These are phyloP conservation scores for Tokudaia muenninki DNA, from an alignment of 2,797 vertebrate species.

Conservation along the genomic window DNA sequence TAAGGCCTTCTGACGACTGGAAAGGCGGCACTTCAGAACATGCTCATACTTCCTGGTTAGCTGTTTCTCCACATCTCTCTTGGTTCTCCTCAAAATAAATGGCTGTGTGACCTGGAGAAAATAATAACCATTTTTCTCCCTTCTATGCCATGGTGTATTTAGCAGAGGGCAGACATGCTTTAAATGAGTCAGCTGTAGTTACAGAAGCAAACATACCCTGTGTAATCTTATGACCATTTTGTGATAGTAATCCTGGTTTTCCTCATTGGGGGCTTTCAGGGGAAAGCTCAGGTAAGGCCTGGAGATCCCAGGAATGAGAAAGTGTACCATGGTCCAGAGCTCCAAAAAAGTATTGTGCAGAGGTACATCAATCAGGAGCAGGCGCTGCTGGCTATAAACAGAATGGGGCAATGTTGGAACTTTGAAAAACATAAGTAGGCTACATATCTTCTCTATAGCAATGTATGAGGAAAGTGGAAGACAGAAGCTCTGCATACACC, in stretches of 20 bases:
- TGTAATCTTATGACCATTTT: constrained; percentile 93
- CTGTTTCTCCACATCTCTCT: constrained; percentile 94
- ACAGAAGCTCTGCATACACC: neutral
- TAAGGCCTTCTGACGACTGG: constrained; percentile 91
- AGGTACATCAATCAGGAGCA: constrained; percentile 93
- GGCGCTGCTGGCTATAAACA: constrained; percentile 90
- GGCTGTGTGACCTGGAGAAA: constrained; percentile 92
- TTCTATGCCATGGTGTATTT: accelerated
- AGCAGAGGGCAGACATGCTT: no score
- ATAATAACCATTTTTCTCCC: neutral
- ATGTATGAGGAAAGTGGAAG: neutral
- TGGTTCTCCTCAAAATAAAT: constrained; percentile 93
- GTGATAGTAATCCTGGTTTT: constrained; percentile 94
- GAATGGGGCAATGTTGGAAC: neutral
- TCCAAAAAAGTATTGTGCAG: constrained; percentile 94
- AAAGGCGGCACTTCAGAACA: constrained; percentile 93
- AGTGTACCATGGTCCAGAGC: constrained; percentile 95
- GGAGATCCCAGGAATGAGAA: constrained; percentile 94
- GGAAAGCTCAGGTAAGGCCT: constrained; percentile 91
- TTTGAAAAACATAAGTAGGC: neutral
- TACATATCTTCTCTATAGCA: neutral
- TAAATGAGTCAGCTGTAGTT: neutral
- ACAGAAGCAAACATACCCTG: constrained; percentile 86
- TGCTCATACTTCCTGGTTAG: constrained; percentile 94
- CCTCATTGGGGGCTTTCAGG: constrained; percentile 91